These are phyloP conservation scores for Heterotilapia buettikoferi DNA, from an alignment of 2,113 vertebrate species.

Conservation along the genomic window DNA sequence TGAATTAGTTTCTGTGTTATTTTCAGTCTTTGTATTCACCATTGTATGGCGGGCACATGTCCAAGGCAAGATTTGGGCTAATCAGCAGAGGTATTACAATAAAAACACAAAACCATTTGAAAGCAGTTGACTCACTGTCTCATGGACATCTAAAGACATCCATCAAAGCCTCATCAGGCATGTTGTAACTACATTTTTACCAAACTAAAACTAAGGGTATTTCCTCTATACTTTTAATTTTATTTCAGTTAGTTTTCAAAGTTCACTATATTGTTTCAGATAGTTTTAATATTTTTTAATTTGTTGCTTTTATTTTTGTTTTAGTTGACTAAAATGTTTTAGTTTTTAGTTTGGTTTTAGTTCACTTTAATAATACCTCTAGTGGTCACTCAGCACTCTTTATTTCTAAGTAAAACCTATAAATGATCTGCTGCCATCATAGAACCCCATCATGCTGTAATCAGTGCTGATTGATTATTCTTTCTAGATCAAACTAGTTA, in stretches of 20 bases:
- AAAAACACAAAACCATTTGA: neutral
- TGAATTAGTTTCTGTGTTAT: neutral
- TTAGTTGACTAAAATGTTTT: neutral
- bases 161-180: neutral
- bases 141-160: neutral
- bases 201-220: neutral
- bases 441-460: neutral
- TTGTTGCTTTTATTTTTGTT: neutral
- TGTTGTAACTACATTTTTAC: neutral
- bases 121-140: neutral
- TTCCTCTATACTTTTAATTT: neutral
- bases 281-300: neutral
- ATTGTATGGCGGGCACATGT: neutral
- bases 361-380: neutral
- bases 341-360: neutral
- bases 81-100: neutral
- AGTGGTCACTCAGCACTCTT: neutral
- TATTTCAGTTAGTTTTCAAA: neutral
- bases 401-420: neutral
- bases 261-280: neutral
- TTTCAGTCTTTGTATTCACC: neutral
- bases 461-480: neutral
- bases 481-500: neutral
- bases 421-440: neutral
- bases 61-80: neutral